Evolutionary conservation across 1,140 invertebrate genomes (phyloP).

Genomic region (Ostrea edulis): DNA sequence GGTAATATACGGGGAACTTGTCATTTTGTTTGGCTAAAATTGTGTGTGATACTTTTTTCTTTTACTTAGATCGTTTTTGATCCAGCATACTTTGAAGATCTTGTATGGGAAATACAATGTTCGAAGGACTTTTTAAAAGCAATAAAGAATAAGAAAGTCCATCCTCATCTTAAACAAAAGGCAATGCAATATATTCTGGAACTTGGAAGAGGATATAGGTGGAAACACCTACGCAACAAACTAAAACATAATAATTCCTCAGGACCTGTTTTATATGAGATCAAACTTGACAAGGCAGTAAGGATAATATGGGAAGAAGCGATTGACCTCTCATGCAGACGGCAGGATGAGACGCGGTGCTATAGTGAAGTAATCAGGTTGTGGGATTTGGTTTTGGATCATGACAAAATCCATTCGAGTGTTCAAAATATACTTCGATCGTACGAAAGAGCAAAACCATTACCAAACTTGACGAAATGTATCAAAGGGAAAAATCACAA

Average conservation of each 20-base stretch:
- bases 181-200: not conserved
- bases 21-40: too few species aligned
- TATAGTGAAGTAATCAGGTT: conserved; percentile 71
- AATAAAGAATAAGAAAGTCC: not conserved
- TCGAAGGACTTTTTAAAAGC: not conserved
- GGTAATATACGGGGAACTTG: too few species aligned
- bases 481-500: conserved; percentile 52
- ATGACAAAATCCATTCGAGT: conserved; percentile 61
- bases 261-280: not conserved
- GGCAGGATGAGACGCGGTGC: not conserved
- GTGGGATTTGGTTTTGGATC: conserved; percentile 74
- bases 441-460: conserved; percentile 64
- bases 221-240: not conserved
- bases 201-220: not conserved
- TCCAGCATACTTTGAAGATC: not conserved
- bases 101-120: conserved; percentile 4
- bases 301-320: not conserved
- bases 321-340: not conserved
- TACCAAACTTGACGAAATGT: conserved; percentile 34
- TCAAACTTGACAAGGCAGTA: not conserved
- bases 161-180: not conserved
- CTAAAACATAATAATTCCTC: not conserved
- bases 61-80: not conserved
- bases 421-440: conserved; percentile 69
- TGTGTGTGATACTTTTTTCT: not conserved